Evolutionary conservation across 1,140 invertebrate genomes (phyloP), one percentile per base, ranked within the genome.

Genomic region (Drosophila funebris): DNA sequence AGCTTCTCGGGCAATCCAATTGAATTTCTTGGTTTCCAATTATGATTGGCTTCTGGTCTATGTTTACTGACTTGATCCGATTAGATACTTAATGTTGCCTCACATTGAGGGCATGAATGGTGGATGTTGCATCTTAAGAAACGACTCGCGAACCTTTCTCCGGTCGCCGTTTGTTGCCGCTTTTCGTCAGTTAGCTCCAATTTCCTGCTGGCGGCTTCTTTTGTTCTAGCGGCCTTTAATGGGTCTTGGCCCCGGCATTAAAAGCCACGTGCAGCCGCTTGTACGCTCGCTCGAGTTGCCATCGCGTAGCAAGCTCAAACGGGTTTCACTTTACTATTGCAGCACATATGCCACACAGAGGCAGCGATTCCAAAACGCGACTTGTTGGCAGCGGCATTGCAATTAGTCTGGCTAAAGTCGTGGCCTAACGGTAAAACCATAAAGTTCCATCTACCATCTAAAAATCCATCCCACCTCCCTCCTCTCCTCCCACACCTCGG

Each of bases 391-490:
- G 16, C 33, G 14, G 36, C 73, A 56, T 53, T 87, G 78, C 83
- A 87, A 87, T 87, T 87, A 87, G 83, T 88, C 75, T 79, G 83
- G 83, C 75, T 83, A 78, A 83, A 87, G 83, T 87, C 83, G 83
- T 87, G 83, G 83, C 61, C 83, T 88, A 87, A 88, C 83, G 83
- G 83, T 87, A 76, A 70, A 54, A 76, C 37, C 56, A 73, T 70
- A 69, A 66, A 48, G 46, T 56, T 29, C 39, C 39, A 66, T 56
- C 62, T 66, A 24, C 48, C 27, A 41, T 43, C 62, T 36, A 16
- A 13, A 3, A 50, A 41, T 20, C 39, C 61, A 43, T 31, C 14
- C 39, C 22, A 48, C 50, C 41, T 53, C 24, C 46, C 43, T 9
- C 50, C 4, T 44, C 29, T n/a, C 14, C 62, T 85, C 73, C 43